Conservation (phyloP, 1,140 invertebrate genomes). For the Tribolium castaneum region DNA sequence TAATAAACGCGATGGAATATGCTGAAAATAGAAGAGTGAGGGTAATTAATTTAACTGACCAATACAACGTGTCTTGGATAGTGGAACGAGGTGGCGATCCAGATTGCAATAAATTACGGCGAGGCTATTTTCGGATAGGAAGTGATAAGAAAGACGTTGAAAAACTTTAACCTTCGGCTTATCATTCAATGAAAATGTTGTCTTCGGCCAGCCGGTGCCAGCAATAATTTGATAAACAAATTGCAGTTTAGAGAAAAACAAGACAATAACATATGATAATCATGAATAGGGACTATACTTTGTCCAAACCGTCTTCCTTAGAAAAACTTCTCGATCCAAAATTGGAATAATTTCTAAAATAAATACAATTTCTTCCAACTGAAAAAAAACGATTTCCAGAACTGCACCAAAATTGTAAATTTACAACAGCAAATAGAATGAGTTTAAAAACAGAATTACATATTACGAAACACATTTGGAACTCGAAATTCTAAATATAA, state of each 20-base stretch:
- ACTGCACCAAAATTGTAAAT: no score
- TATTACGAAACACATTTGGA: no score
- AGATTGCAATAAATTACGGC: neutral
- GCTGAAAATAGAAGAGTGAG: slow-evolving; percentile 10
- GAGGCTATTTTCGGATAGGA: neutral
- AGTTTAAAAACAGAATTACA: no score
- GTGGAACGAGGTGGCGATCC: neutral
- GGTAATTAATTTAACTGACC: slow-evolving; percentile 12
- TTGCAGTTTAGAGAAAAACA: neutral
- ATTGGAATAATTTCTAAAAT: no score
- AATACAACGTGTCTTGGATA: neutral
- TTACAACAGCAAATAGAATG: no score
- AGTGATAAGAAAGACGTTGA: slow-evolving; percentile 14
- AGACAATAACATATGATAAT: neutral
- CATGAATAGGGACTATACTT: no score
- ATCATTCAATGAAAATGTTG: neutral
- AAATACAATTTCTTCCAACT: no score
- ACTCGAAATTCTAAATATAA: no score
- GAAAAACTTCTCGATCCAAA: no score
- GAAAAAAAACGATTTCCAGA: no score
- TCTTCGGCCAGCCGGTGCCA: neutral
- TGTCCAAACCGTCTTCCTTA: no score
- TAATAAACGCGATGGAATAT: slow-evolving; percentile 5
- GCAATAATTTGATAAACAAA: neutral
- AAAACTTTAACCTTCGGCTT: slow-evolving; percentile 4